These are phyloP conservation scores for Ornithorhynchus anatinus DNA, from an alignment of 2,113 vertebrate species.

Conservation along the genomic window DNA sequence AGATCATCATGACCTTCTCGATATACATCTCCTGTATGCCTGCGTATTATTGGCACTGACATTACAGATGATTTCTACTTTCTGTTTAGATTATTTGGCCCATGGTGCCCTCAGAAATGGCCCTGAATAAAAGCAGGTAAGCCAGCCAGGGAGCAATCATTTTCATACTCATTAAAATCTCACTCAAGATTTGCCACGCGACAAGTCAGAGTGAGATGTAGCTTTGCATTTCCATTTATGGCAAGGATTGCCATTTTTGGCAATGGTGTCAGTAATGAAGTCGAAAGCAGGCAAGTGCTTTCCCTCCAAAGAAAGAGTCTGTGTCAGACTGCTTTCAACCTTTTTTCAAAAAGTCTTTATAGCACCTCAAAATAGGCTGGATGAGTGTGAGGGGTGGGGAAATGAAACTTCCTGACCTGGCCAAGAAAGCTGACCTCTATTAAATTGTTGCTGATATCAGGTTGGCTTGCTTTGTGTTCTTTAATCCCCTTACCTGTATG, in stretches of 20 bases:
- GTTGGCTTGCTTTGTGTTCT: fast-evolving
- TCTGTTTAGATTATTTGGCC: neutral
- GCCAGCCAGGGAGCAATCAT: neutral
- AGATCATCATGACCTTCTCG: no score
- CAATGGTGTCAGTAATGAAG: neutral
- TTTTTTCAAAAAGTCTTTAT: neutral
- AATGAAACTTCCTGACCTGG: neutral
- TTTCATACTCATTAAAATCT: neutral
- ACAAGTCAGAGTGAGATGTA: neutral
- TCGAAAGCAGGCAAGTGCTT: neutral
- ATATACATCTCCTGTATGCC: no score
- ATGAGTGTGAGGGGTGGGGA: neutral
- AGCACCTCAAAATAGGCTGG: neutral
- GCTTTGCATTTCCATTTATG: no score
- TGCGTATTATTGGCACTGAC: neutral
- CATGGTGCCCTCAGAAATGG: neutral
- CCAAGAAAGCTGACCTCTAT: neutral
- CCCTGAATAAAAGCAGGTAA: neutral
- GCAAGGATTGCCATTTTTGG: neutral
- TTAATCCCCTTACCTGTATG: constrained; percentile 67
- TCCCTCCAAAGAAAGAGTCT: neutral
- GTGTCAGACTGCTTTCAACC: neutral
- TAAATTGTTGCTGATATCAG: neutral
- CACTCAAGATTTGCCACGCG: neutral
- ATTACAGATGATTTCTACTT: fast-evolving